These are phyloP conservation scores for Lagorchestes hirsutus DNA, from an alignment of 2,797 vertebrate species.

Conservation along the genomic window DNA sequence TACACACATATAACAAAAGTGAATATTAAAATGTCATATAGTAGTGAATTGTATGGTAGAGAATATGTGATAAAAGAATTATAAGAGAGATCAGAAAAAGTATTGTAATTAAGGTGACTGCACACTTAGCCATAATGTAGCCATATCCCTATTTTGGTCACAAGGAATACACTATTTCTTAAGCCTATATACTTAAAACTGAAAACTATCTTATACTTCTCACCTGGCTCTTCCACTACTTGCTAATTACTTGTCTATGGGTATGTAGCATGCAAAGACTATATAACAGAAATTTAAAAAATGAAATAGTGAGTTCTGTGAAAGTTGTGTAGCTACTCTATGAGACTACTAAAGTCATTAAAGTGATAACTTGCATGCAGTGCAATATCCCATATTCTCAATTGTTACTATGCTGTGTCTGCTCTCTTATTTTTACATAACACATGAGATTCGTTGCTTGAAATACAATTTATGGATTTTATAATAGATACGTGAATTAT, in stretches of 20 bases:
- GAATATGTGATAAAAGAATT: not conserved
- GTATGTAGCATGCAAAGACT: constrained; percentile 73
- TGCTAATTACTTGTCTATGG: constrained; percentile 71
- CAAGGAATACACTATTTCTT: constrained; percentile 19
- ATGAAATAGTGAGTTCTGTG: constrained; percentile 76
- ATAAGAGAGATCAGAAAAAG: not conserved
- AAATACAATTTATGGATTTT: constrained; percentile 78
- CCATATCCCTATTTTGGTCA: not conserved
- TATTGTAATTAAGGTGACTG: not conserved
- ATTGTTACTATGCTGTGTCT: constrained; percentile 72
- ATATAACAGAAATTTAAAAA: constrained; percentile 79
- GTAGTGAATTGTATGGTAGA: not conserved
- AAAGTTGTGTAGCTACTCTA: constrained; percentile 70
- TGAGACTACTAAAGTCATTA: constrained; percentile 80
- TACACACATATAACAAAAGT: not conserved
- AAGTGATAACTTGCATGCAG: constrained; percentile 76
- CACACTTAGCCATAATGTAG: not conserved
- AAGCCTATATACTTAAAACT: constrained; percentile 21
- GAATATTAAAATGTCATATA: not conserved
- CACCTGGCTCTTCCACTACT: constrained; percentile 57
- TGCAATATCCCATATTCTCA: constrained; percentile 76
- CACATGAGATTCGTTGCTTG: constrained; percentile 76
- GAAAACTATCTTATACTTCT: constrained; percentile 56
- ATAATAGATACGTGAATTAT: constrained; percentile 79
- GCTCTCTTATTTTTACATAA: constrained; percentile 80